Conservation (phyloP, 2,113 vertebrate genomes). For the Cygnus buccinator region DNA sequence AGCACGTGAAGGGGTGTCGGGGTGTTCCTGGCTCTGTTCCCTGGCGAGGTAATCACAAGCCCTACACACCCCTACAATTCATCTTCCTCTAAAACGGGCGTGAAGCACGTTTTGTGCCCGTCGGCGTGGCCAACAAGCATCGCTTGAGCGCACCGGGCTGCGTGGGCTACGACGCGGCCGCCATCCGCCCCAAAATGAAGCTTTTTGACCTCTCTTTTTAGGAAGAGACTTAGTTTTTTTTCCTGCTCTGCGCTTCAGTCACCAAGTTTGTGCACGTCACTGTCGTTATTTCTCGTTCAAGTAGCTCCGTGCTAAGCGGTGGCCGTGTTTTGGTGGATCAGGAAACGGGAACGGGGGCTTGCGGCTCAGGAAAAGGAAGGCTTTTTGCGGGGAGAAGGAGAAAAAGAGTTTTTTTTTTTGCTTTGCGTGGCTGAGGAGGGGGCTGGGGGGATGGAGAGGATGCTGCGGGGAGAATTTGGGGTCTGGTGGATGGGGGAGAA, state of each 20-base stretch:
- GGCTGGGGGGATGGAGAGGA: neutral
- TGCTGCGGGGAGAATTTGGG: neutral
- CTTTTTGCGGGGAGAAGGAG: neutral
- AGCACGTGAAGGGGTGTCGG: rapidly evolving
- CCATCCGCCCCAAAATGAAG: neutral
- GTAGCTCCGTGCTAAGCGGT: rapidly evolving
- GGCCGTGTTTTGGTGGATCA: neutral
- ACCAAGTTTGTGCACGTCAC: rapidly evolving
- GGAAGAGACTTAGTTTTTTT: neutral
- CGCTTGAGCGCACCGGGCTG: neutral
- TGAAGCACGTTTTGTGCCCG: rapidly evolving
- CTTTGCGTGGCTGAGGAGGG: neutral
- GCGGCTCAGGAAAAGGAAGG: neutral
- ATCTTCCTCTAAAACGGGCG: rapidly evolving
- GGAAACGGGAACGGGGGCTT: neutral
- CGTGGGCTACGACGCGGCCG: rapidly evolving
- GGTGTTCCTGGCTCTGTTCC: neutral
- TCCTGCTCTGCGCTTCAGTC: neutral
- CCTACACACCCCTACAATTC: rapidly evolving
- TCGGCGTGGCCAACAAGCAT: rapidly evolving
- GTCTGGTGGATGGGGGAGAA: neutral
- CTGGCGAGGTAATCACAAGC: rapidly evolving
- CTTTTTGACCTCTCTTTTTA: neutral
- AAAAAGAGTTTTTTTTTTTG: neutral
- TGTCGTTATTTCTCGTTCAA: neutral